Conservation (phyloP, 2,113 vertebrate species). For the Dasypus novemcinctus region DNA sequence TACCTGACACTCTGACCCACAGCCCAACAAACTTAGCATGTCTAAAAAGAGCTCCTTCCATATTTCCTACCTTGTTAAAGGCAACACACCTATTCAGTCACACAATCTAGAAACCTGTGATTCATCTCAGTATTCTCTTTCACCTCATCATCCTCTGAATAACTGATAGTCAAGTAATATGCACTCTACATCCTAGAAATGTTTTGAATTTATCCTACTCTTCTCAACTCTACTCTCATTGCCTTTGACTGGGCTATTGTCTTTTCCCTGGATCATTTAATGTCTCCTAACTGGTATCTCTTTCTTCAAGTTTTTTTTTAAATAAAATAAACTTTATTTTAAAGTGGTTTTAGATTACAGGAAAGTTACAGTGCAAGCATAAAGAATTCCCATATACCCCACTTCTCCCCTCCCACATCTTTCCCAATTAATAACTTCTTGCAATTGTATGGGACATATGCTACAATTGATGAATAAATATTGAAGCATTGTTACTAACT, state of each 20-base stretch:
- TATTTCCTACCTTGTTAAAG: constrained; percentile 33
- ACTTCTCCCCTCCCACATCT: no score
- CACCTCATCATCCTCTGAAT: not conserved
- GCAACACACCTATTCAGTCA: not conserved
- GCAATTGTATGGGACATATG: no score
- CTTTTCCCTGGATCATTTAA: not conserved
- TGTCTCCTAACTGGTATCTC: not conserved
- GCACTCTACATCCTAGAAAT: not conserved
- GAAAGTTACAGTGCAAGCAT: no score
- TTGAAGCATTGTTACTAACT: no score
- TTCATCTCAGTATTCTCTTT: not conserved
- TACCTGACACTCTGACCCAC: not conserved
- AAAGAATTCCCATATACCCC: no score
- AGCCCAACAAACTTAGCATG: not conserved
- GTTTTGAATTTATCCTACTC: constrained; percentile 27
- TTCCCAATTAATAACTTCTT: no score
- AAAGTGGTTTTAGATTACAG: no score
- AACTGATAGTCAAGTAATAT: not conserved
- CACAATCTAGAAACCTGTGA: constrained; percentile 24
- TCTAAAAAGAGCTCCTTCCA: not conserved
- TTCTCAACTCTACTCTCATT: not conserved
- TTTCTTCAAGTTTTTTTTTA: constrained; percentile 30
- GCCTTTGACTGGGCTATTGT: not conserved
- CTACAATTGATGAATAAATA: no score
- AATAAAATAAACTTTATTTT: no score